Base-by-base conservation (phyloP, 2,888 invertebrate genomes). In the Rotaria macrura region DNA sequence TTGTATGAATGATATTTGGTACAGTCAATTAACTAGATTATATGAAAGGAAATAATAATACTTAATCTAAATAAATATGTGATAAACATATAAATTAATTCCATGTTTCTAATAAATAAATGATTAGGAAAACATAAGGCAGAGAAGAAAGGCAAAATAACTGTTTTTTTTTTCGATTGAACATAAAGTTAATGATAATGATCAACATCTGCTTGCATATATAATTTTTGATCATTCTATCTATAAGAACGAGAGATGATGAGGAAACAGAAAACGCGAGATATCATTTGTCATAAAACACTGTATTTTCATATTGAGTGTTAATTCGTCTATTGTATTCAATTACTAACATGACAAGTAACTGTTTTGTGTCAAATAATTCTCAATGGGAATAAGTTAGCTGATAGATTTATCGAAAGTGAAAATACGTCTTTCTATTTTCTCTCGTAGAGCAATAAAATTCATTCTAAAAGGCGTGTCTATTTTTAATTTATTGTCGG, bases 181-280 rank as follows among this genome's bases (percentile, higher is more conserved):
- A 17, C 65, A 34, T 65, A 34, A 65, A 65, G 29, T 65, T 65
- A 65, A 65, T 34, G 65, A 65, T 65, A 34, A 65, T 65, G 65
- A 65, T 65, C 65, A 65, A 65, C 65, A 65, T 65, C 65, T 65
- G 65, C 34, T 65, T 65, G 65, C 65, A 65, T 65, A 34, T 65
- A 34, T 65, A 65, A 65, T 65, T 65, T 14, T 65, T 29, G 34
- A 17, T 65, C 17, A 34, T 65, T 34, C 17, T 65, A 65, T 65
- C 54, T 6, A 25, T 65, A 65, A 0, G 29, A 65, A 65, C 14
- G 25, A 5, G 9, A 54, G 25, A 54, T 20, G n/a, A n/a, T n/a
- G n/a, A n/a, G n/a, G n/a, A 52, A 52, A 25, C 23, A 54, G 23
- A 54, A 7, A 65, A 65, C 17, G 65, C 17, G 65, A 65, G 20